Percentiles rank a stretch among this genome's conserved stretches.
Conservation (phyloP, 2,797 vertebrate species). For the Propithecus perrieri region DNA sequence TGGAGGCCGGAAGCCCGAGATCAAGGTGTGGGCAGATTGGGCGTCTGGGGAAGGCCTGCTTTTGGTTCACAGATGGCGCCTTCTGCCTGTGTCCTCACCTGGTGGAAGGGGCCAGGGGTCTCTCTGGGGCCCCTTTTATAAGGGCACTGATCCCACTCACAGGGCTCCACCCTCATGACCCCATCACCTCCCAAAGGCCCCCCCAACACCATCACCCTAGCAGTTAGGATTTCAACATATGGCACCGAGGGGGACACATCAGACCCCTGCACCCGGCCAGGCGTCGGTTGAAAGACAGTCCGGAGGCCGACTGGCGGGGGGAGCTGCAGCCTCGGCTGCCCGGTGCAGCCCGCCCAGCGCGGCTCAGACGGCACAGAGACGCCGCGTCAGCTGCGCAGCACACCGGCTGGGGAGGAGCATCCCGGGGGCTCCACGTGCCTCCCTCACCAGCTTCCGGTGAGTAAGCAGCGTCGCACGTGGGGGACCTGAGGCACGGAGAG, state of each 20-base stretch:
- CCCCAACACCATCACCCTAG: background rate
- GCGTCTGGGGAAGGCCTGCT: too few species aligned
- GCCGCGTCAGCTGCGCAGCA: background rate
- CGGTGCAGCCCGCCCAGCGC: fast-evolving
- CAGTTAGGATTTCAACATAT: background rate
- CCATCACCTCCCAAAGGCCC: background rate
- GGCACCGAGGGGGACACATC: too few species aligned
- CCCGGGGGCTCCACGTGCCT: background rate
- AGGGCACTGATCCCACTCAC: background rate
- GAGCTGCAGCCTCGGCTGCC: fast-evolving
- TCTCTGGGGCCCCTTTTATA: background rate
- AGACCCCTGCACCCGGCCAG: background rate
- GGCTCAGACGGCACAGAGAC: fast-evolving
- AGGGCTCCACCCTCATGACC: background rate
- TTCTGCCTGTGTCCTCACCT: background rate
- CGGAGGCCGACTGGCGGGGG: fast-evolving
- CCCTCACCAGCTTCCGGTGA: fast-evolving
- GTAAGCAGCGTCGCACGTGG: fast-evolving
- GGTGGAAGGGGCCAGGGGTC: background rate
- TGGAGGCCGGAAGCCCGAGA: background rate
- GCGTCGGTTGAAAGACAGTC: fast-evolving
- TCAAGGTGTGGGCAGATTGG: background rate
- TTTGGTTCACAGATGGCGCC: background rate
- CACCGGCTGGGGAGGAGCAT: too few species aligned
- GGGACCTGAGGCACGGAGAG: fast-evolving